phyloP scores from a whole-genome alignment of 2,888 invertebrate genomes.

The Athetis lepigone region DNA sequence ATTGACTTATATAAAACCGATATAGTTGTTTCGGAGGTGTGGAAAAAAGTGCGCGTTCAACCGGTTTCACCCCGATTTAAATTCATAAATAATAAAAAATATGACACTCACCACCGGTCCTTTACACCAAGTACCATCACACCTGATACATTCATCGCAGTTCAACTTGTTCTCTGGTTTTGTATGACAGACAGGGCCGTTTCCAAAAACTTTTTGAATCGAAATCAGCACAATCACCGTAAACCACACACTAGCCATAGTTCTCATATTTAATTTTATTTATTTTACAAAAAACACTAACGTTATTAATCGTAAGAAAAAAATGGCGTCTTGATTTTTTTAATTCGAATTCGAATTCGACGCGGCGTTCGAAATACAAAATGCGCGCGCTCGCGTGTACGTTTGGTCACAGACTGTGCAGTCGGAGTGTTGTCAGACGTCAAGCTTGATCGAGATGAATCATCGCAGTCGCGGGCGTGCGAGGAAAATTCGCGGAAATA shows the following conservation, averaged over 20 bases:
- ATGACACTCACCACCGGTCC: conserved; percentile 70
- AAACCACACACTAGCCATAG: conserved; percentile 80
- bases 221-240: conserved; percentile 76
- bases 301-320: not conserved
- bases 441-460: conserved; percentile 76
- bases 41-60: not conserved
- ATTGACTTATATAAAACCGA: not conserved
- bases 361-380: conserved; percentile 71
- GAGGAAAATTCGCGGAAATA: conserved; percentile 82
- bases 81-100: conserved; percentile 41
- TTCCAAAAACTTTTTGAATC: conserved; percentile 74
- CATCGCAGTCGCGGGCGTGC: conserved; percentile 66
- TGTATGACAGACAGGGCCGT: conserved; percentile 65
- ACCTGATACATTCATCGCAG: conserved; percentile 83
- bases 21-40: not conserved
- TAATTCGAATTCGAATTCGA: conserved; percentile 46
- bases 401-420: conserved; percentile 73
- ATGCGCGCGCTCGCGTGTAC: conserved; percentile 71
- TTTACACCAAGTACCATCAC: conserved; percentile 81
- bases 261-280: conserved; percentile 50
- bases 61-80: conserved; percentile 27
- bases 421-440: conserved; percentile 48
- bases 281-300: conserved; percentile 17
- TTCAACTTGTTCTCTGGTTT: conserved; percentile 55
- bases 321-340: conserved; percentile 21